Percentiles rank a stretch among this genome's conserved stretches.
phyloP scores from a whole-genome alignment of 1,140 invertebrate genomes.

The Anoplophora glabripennis region DNA sequence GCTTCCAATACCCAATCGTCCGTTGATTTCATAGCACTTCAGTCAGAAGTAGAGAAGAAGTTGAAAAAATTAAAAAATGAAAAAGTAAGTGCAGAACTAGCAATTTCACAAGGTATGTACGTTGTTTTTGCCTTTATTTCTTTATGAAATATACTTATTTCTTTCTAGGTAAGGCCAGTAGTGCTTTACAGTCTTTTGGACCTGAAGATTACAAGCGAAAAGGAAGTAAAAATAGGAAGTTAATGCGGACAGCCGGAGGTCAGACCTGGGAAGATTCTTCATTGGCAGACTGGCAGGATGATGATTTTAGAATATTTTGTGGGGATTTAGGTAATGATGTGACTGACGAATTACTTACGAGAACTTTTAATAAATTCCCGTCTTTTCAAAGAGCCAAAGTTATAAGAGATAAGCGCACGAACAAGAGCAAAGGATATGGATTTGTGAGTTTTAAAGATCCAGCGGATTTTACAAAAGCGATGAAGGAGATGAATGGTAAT shows the following conservation, averaged over 20 bases:
- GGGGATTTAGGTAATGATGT: conserved; percentile 99
- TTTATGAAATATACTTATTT: background rate
- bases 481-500: conserved; percentile 96
- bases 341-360: conserved; percentile 88
- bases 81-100: conserved; percentile 62
- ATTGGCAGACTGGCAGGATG: conserved; percentile 88
- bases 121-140: background rate
- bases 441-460: conserved; percentile 99
- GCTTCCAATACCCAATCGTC: conserved; percentile 49
- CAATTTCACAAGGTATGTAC: conserved; percentile 52
- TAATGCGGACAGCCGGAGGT: conserved; percentile 87
- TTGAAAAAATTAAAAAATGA: conserved; percentile 65
- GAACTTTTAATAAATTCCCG: conserved; percentile 93
- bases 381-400: conserved; percentile 96
- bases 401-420: conserved; percentile 92
- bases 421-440: conserved; percentile 98
- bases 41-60: conserved; percentile 64
- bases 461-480: conserved; percentile 95
- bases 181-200: conserved; percentile 53
- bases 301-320: conserved; percentile 98
- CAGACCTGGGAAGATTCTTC: conserved; percentile 92
- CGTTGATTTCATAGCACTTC: conserved; percentile 60
- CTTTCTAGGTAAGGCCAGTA: conserved; percentile 57
- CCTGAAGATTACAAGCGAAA: conserved; percentile 45
- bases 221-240: conserved; percentile 68